Evolutionary conservation across 2,888 invertebrate species (phyloP).

Genomic region (Galerucella pusilla): DNA sequence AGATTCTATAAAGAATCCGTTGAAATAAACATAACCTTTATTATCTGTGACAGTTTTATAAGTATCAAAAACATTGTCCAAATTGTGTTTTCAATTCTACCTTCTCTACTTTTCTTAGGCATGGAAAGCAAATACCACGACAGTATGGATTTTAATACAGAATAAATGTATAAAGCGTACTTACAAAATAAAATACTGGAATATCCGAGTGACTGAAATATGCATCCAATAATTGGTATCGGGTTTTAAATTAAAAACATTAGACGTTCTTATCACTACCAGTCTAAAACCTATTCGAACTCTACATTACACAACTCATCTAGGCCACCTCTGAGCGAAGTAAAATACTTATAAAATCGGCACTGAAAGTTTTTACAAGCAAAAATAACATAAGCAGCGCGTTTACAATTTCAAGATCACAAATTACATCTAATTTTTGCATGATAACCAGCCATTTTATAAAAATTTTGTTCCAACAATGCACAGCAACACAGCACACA

Average conservation of each 20-base stretch:
- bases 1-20: slow-evolving; percentile 5
- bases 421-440: slow-evolving; percentile 59
- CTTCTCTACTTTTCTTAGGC: neutral
- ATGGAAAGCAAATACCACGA: neutral
- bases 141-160: neutral
- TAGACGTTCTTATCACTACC: slow-evolving; percentile 54
- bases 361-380: slow-evolving; percentile 36
- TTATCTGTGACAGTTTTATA: neutral
- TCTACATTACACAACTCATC: slow-evolving; percentile 52
- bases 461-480: slow-evolving; percentile 61
- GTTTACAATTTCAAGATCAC: slow-evolving; percentile 53
- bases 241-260: slow-evolving; percentile 49
- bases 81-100: neutral
- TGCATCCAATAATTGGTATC: slow-evolving; percentile 43
- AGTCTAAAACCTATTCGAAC: slow-evolving; percentile 52
- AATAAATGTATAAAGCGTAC: neutral
- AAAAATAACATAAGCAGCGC: slow-evolving; percentile 52
- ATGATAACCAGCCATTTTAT: slow-evolving; percentile 62
- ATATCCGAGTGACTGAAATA: slow-evolving; percentile 25
- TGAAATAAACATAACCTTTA: slow-evolving; percentile 6
- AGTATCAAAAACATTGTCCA: neutral
- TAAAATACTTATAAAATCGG: slow-evolving; percentile 34
- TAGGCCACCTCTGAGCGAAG: slow-evolving; percentile 43
- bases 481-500: slow-evolving; percentile 58
- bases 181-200: slow-evolving; percentile 19